Base-by-base conservation (phyloP, 2,797 vertebrate species). In the Sebastes nivosus region DNA sequence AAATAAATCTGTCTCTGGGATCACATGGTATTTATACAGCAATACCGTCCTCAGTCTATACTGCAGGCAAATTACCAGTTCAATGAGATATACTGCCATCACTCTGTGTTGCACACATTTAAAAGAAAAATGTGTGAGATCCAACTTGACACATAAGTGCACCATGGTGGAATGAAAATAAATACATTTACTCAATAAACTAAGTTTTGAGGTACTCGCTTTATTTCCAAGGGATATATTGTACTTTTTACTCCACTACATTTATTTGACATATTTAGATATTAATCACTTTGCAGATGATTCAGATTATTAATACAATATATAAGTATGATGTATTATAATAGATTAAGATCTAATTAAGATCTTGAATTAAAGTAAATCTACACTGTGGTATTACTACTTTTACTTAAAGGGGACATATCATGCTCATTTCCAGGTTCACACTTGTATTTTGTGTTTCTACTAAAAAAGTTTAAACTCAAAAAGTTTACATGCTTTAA, bases 1-100 rank as follows among this genome's bases (percentile, higher is more conserved):
- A 67, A 71, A 85, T 80, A 32, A 79, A 80, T 86, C 60, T 65
- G 12, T 60, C 16, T 42, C 32, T 60, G 20, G 27, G 69, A 78
- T 84, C 36, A 70, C 32, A 58, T 22, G 18, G 27, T 69, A 61
- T 79, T 77, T 68, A 66, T 77, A 46, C 29, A 80, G 67, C 63
- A 77, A 78, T 34, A 63, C 24, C 9, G 32, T 72, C 65, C 36
- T 80, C 52, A 18, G 24, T 67, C 38, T 38, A 3, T 27, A 66
- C 46, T 77, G 34, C 67, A 57, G 65, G 59, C 16, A 63, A 55
- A 78, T 67, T 7, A 58, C 36, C n/a, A 68, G 72, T 29, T 63
- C 38, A 72, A 3, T 70, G 25, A 83, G 20, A 69, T 73, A 6
- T 11, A 6, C 67, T 78, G 69, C 70, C 74, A 75, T 72, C 67